Evolutionary conservation across 2,113 vertebrate species (phyloP).

Genomic region (Eolophus roseicapilla): DNA sequence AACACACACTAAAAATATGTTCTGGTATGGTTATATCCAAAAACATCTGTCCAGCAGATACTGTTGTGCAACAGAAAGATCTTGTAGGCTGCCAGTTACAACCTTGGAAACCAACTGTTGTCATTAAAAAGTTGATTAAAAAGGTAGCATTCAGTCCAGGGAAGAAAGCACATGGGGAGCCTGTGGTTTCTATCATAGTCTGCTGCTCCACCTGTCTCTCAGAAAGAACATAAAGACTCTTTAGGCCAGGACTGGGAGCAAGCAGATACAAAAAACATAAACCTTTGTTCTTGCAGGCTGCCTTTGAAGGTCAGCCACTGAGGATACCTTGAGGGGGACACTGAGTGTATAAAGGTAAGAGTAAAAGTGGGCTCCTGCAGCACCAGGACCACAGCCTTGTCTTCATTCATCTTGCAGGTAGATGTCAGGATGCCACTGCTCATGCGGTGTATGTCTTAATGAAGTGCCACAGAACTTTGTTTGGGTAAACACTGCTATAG

Average conservation of each 20-base stretch:
- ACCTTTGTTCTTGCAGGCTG: background rate
- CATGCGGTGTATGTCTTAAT: background rate
- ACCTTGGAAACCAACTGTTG: background rate
- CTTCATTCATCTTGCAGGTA: background rate
- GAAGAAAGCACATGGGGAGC: background rate
- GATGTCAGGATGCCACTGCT: background rate
- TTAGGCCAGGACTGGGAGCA: background rate
- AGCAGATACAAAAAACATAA: background rate
- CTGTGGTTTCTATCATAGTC: background rate
- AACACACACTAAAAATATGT: background rate
- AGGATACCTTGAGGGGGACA: accelerated
- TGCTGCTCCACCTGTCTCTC: background rate
- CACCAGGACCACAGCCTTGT: background rate
- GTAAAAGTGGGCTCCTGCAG: background rate
- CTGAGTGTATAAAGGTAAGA: background rate
- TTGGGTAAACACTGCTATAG: background rate
- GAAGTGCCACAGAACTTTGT: background rate
- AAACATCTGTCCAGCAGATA: constrained; percentile 46
- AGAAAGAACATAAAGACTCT: background rate
- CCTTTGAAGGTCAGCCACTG: background rate
- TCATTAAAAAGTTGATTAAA: background rate
- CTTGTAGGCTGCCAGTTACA: background rate
- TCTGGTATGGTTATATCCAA: background rate
- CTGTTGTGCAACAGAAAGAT: background rate
- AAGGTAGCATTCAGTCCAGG: background rate